Conservation (phyloP, 2,797 vertebrate genomes). For the Oreonectes daqikongensis region DNA sequence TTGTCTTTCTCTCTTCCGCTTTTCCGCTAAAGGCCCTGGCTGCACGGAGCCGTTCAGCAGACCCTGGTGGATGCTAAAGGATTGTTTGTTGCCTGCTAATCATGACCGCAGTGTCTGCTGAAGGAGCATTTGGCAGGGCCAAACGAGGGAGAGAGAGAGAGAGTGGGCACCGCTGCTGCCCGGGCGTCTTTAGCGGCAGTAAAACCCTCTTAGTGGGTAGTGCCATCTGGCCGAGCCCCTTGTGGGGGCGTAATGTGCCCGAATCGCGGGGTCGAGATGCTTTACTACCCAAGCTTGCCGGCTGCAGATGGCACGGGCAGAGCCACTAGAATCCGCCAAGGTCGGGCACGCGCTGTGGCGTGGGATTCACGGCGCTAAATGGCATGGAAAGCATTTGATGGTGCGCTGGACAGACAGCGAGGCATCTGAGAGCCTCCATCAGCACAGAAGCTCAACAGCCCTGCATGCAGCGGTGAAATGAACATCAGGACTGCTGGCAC, state of each 20-base stretch:
- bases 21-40: conserved; percentile 42
- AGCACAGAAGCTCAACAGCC: neutral
- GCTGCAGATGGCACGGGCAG: conserved; percentile 78
- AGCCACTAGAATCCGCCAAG: conserved; percentile 73
- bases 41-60: conserved; percentile 33
- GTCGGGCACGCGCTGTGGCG: conserved; percentile 62
- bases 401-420: conserved; percentile 47
- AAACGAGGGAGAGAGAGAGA: conserved; percentile 55
- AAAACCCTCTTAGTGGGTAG: conserved; percentile 77
- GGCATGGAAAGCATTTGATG: conserved; percentile 62
- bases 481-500: conserved; percentile 14
- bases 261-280: conserved; percentile 76
- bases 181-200: conserved; percentile 77
- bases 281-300: conserved; percentile 81
- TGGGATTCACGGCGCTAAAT: conserved; percentile 70
- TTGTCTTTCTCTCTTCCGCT: conserved; percentile 39
- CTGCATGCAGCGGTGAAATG: neutral
- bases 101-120: conserved; percentile 69
- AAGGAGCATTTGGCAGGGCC: conserved; percentile 58
- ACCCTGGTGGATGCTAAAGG: conserved; percentile 54
- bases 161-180: conserved; percentile 63
- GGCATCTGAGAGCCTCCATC: conserved; percentile 40
- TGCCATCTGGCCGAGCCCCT: conserved; percentile 79
- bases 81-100: conserved; percentile 69
- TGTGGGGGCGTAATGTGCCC: conserved; percentile 70